Base-by-base conservation (phyloP, 1,140 invertebrate genomes). In the Hesperophylax magnus region DNA sequence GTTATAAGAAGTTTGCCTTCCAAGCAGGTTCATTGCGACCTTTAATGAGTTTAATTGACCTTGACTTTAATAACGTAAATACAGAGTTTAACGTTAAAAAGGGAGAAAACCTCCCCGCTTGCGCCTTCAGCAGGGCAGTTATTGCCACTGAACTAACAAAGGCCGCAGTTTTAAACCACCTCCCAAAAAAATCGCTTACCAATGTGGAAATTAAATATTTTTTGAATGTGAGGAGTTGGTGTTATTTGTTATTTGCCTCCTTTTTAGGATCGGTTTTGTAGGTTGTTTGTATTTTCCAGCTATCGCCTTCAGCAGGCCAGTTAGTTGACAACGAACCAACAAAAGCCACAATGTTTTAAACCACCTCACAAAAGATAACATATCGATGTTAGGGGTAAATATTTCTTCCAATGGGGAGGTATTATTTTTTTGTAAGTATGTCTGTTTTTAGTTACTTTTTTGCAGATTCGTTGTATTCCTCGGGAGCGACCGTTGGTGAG, bases 81-180 rank as follows among this genome's bases (percentile, higher is more conserved):
- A 47, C 39, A 14, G 39, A 47, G 9, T 47, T 47, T 14, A 47
- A 14, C 39, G 39, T 47, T 47, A 47, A 47, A 47, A 47, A 11
- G 39, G 39, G 39, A 14, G 39, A 47, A 47, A 47, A 47, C 39
- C 39, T 18, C 34, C 34, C n/a, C 69, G 8, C 20, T 14, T 24
- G 27, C 39, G 27, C n/a, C 52, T 18, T 54, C 58, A 27, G 34
- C 58, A 52, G 58, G 63, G 34, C 24, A 15, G 71, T 52, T 47
- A 79, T 47, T 47, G 39, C 0, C 39, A 47, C 71, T 27, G 34
- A 80, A 78, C n/a, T 54, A 74, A 77, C 75, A 78, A 65, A 54
- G 22, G 52, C 31, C 82, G 78, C 76, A 83, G 80, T 83, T 83
- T 39, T 39, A 9, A 39, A 8, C 5, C 34, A 39, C 34, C 4